A percentile compares a stretch with the other conserved stretches of the same genome.
phyloP scores from a whole-genome alignment of 1,140 invertebrate genomes.

The Lysiphlebus fabarum region DNA sequence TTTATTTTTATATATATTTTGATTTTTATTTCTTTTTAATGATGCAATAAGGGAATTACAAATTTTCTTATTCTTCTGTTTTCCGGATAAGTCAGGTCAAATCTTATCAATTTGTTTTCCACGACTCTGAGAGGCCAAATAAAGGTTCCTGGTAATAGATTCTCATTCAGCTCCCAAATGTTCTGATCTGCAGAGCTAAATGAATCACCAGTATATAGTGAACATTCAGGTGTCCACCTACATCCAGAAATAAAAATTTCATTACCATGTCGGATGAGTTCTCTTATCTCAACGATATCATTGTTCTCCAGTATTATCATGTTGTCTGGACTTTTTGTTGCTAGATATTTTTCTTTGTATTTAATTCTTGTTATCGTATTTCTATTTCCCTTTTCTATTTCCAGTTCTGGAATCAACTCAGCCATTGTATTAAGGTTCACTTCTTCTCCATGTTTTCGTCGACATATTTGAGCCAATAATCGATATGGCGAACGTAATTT shows the following conservation, averaged over 20 bases:
- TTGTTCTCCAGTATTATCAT: neutral
- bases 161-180: neutral
- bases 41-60: neutral
- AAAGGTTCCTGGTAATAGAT: neutral
- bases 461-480: conserved; percentile 11
- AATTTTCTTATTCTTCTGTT: neutral
- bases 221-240: neutral
- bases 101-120: conserved; percentile 1
- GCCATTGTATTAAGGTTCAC: neutral
- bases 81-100: neutral
- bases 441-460: neutral
- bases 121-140: neutral
- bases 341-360: neutral
- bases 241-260: neutral
- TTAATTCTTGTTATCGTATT: neutral
- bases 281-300: neutral
- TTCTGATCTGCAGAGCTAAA: neutral
- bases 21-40: no score
- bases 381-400: neutral
- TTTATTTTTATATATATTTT: no score
- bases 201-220: neutral
- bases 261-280: neutral
- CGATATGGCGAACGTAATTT: neutral
- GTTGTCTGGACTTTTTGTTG: neutral
- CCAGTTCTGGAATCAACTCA: neutral